Evolutionary conservation across 2,113 vertebrate genomes (phyloP), one percentile per base, ranked within the genome.

Genomic region (Charina bottae): DNA sequence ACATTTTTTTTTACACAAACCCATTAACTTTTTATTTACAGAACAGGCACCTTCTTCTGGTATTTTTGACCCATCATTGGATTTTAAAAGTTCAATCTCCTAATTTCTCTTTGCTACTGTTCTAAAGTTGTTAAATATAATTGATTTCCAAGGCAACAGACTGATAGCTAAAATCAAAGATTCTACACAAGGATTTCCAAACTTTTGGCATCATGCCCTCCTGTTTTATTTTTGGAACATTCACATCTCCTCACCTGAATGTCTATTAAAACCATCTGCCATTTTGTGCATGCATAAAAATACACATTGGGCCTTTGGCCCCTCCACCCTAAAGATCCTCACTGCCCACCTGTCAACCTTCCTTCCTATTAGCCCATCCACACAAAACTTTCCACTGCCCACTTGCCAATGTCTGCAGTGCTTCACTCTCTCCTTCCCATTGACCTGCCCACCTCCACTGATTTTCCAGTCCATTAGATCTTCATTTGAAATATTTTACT

Each of bases 131-230:
- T 49, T 28, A 84, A 11, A 10, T 62, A 64, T 54, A 94, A 60
- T 26, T 94, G 13, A 85, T 0, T 90, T 84, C 89, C 89, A 89
- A 0, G 33, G 53, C 62, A 93, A 94, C 53, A 87, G 87, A 92
- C 8, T 83, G 13, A 87, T 64, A 58, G 89, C 89, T 85, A 89
- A 68, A 87, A 88, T 7, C 37, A 72, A 85, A 92, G 4, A 23
- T 46, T 87, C 15, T 84, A 88, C 60, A 85, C 56, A 72, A 72
- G 15, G 15, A 72, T 72, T 72, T n/a, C 68, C n/a, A 72, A 72
- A 72, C 15, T 37, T 33, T 72, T 72, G n/a, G n/a, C n/a, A 72
- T 72, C 2, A 15, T 72, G 13, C 7, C 64, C n/a, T n/a, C 64
- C n/a, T n/a, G 12, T 72, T 72, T 72, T 33, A 72, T 72, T 33